A percentile compares a stretch with the other conserved stretches of the same genome.
These are phyloP conservation scores for Zaprionus ghesquierei DNA, from an alignment of 1,140 invertebrate genomes.

Conservation along the genomic window DNA sequence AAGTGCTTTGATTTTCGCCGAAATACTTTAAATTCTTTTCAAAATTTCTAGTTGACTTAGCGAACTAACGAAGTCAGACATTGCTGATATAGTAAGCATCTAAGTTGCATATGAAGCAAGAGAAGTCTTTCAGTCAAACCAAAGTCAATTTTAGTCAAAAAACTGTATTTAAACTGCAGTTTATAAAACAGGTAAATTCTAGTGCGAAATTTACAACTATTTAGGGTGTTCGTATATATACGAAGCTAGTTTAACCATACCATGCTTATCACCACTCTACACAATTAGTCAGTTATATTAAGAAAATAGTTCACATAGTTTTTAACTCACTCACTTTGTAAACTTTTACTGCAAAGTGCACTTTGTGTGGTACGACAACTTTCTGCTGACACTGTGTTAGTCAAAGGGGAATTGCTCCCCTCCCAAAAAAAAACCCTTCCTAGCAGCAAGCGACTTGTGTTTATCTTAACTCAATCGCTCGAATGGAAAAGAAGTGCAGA, in stretches of 20 bases:
- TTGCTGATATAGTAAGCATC: not conserved
- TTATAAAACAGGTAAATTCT: too few species aligned
- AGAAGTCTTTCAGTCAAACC: not conserved
- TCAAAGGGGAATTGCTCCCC: not conserved
- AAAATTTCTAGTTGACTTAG: not conserved
- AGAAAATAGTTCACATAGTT: not conserved
- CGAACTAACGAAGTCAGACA: not conserved
- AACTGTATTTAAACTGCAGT: too few species aligned
- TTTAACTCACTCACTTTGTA: not conserved
- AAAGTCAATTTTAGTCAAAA: too few species aligned
- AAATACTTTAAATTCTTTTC: not conserved
- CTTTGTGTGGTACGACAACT: slow-evolving; percentile 7
- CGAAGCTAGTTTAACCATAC: too few species aligned
- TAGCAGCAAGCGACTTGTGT: slow-evolving; percentile 4
- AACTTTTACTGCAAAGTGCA: not conserved
- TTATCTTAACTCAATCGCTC: slow-evolving; percentile 41
- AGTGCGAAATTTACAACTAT: too few species aligned
- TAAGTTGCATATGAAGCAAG: not conserved
- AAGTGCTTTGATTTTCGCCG: not conserved
- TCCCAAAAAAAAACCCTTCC: too few species aligned
- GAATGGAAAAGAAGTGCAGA: slow-evolving; percentile 22
- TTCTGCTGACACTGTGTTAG: slow-evolving; percentile 15
- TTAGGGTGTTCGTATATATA: not conserved
- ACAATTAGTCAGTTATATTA: not conserved
- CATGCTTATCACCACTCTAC: not conserved